Evolutionary conservation across 2,113 vertebrate species (phyloP).

Genomic region (Cynopterus brachyotis): DNA sequence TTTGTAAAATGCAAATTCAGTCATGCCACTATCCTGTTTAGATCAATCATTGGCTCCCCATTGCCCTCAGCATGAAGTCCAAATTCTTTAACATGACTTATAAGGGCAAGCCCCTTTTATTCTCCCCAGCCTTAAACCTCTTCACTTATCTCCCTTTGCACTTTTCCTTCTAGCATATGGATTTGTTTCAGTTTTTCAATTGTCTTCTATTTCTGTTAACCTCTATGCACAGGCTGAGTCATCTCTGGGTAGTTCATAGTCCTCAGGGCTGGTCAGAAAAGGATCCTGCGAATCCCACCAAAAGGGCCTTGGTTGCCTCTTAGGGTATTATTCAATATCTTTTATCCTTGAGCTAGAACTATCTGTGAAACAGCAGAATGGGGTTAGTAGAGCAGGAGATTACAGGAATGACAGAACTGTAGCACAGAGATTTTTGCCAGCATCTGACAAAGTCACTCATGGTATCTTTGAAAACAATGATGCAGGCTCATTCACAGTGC

Average conservation of each 20-base stretch:
- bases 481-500: neutral
- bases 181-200: constrained; percentile 13
- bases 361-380: neutral
- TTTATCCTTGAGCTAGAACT: neutral
- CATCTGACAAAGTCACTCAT: neutral
- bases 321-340: neutral
- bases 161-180: neutral
- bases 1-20: constrained; percentile 20
- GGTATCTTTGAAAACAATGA: neutral
- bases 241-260: neutral
- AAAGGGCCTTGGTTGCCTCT: neutral
- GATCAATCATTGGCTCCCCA: neutral
- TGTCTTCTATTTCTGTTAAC: neutral
- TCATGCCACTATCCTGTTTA: neutral
- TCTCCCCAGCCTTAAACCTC: neutral
- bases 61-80: neutral
- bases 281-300: neutral
- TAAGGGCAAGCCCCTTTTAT: neutral
- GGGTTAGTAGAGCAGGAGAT: neutral
- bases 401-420: neutral
- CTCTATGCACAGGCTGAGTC: neutral
- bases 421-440: neutral
- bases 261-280: neutral
- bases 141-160: neutral
- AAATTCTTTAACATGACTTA: neutral